A percentile compares a stretch with the other conserved stretches of the same genome.
These are phyloP conservation scores for Drosophila repletoides DNA, from an alignment of 1,140 invertebrate species.

Conservation along the genomic window DNA sequence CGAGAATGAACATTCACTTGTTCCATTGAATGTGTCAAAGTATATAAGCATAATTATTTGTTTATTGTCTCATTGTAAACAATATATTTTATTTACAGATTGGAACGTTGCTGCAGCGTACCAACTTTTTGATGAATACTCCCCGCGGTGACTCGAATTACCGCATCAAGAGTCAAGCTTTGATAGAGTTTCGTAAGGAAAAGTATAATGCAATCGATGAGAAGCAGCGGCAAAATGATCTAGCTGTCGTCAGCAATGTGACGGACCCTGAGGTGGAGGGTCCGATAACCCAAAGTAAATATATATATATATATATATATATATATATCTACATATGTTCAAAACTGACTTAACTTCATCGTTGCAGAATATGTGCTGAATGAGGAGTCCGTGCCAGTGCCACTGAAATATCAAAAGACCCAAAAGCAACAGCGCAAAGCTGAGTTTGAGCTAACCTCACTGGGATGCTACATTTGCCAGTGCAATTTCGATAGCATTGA, in stretches of 20 bases:
- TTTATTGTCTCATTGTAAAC: no score
- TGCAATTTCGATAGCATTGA: conserved; percentile 64
- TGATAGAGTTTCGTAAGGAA: conserved; percentile 66
- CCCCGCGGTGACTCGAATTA: conserved; percentile 51
- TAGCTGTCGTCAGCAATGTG: background rate
- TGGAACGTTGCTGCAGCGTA: conserved; percentile 57
- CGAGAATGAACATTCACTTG: no score
- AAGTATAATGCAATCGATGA: conserved; percentile 63
- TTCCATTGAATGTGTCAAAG: background rate
- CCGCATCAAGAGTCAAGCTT: conserved; percentile 49
- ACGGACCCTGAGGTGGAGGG: conserved; percentile 8
- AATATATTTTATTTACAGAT: conserved; percentile 56
- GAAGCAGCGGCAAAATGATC: conserved; percentile 30
- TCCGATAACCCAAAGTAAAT: conserved; percentile 48
- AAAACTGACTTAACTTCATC: background rate
- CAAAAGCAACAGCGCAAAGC: conserved; percentile 4
- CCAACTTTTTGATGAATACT: conserved; percentile 67
- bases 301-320: conserved; percentile 1
- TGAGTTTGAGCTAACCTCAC: conserved; percentile 51
- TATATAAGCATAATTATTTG: background rate
- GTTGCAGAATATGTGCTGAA: conserved; percentile 51
- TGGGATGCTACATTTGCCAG: conserved; percentile 72
- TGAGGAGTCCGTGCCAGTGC: conserved; percentile 15
- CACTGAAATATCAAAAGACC: conserved; percentile 63
- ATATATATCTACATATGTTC: background rate